A percentile compares a stretch with the other conserved stretches of the same genome.
Conservation (phyloP, 2,888 invertebrate genomes). For the Thyatira batis region DNA sequence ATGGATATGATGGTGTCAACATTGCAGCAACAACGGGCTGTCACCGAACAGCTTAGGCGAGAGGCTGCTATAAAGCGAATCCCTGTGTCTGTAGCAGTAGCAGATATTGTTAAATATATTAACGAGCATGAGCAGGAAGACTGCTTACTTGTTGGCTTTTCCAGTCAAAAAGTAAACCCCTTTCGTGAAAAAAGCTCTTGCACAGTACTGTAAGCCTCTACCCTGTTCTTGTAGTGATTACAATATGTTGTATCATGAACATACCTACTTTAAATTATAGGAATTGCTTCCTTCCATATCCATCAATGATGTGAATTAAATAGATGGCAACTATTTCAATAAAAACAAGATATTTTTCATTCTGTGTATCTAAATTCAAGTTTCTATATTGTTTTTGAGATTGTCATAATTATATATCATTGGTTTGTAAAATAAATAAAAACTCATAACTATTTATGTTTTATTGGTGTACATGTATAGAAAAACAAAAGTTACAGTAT, state of each 20-base stretch:
- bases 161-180: conserved; percentile 96
- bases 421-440: conserved; percentile 26
- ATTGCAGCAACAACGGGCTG: conserved; percentile 95
- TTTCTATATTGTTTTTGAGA: not conserved
- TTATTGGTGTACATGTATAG: conserved; percentile 61
- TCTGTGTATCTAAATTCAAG: not conserved
- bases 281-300: not conserved
- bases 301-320: not conserved
- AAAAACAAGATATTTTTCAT: not conserved
- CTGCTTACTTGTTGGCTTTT: conserved; percentile 95
- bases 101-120: conserved; percentile 95
- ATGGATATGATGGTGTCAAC: conserved; percentile 97
- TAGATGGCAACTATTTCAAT: not conserved
- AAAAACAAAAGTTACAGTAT: conserved; percentile 35
- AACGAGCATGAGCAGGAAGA: conserved; percentile 96
- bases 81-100: conserved; percentile 94
- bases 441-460: conserved; percentile 38
- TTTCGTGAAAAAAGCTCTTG: conserved; percentile 97
- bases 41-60: conserved; percentile 95
- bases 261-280: not conserved
- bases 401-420: not conserved
- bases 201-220: conserved; percentile 86
- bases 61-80: conserved; percentile 94
- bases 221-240: not conserved
- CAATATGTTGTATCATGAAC: not conserved